phyloP scores from a whole-genome alignment of 2,888 invertebrate species.

The Cyclophora albipunctata region DNA sequence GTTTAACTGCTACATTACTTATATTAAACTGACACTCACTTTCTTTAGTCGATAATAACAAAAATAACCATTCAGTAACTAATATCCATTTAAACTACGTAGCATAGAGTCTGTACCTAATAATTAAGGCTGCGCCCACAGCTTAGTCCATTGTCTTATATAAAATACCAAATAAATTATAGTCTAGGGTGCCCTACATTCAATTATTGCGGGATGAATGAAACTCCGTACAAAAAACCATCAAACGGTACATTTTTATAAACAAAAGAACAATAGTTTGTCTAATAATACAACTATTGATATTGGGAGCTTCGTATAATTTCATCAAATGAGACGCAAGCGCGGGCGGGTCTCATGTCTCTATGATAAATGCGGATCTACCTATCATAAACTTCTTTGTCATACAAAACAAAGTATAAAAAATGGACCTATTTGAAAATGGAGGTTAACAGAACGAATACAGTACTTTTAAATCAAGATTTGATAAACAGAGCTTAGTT shows the following conservation, averaged over 20 bases:
- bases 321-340: conserved; percentile 5
- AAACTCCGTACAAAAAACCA: conserved; percentile 8
- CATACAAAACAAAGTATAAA: conserved; percentile 39
- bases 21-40: background rate
- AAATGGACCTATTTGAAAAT: conserved; percentile 19
- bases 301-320: conserved; percentile 8
- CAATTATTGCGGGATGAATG: conserved; percentile 14
- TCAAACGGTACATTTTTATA: conserved; percentile 39
- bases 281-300: conserved; percentile 30
- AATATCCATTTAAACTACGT: background rate
- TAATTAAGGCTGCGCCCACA: conserved; percentile 1
- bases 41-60: background rate
- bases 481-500: conserved; percentile 31
- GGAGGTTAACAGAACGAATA: conserved; percentile 50
- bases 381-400: conserved; percentile 21
- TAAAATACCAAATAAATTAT: conserved; percentile 17
- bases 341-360: background rate
- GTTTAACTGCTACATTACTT: conserved; percentile 1
- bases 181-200: conserved; percentile 17
- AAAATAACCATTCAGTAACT: background rate
- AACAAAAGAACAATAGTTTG: conserved; percentile 40
- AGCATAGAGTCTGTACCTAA: too few relatives aligned
- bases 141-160: conserved; percentile 14
- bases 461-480: conserved; percentile 31
- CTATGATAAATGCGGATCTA: conserved; percentile 4